A percentile compares a stretch with the other conserved stretches of the same genome.
Evolutionary conservation across 2,888 invertebrate species (phyloP).

Genomic region (Autographa pulchrina): DNA sequence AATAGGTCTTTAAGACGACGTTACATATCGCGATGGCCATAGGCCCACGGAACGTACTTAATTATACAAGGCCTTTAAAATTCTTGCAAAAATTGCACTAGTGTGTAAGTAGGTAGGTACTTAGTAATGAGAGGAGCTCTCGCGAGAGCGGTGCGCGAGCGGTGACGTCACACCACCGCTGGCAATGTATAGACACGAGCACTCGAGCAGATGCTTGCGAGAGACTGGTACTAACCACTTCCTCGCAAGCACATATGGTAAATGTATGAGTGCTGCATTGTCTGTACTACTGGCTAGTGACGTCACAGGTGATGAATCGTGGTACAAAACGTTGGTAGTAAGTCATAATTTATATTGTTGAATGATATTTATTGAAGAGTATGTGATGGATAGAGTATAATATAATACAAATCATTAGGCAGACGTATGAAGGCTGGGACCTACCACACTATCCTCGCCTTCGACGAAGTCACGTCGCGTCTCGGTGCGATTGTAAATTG

Average conservation of each 20-base stretch:
- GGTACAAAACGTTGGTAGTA: slow-evolving; percentile 20
- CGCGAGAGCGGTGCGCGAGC: no score
- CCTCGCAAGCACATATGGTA: background rate
- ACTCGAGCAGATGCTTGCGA: background rate
- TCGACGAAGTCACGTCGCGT: background rate
- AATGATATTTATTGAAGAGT: slow-evolving; percentile 13
- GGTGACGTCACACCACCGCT: no score
- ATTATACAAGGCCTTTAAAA: background rate
- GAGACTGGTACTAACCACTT: background rate
- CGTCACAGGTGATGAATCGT: background rate
- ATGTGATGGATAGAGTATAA: background rate
- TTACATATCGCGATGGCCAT: background rate
- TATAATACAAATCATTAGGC: background rate
- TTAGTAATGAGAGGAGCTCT: no score
- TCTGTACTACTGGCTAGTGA: background rate
- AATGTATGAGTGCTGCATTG: background rate
- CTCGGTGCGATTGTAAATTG: slow-evolving; percentile 14
- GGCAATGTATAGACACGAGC: no score
- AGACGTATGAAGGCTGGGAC: background rate
- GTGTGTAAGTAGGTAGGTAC: background rate
- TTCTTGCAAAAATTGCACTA: background rate
- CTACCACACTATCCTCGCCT: background rate
- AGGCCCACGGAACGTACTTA: background rate
- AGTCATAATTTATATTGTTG: slow-evolving; percentile 27
- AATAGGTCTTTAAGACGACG: background rate